Conservation (phyloP, 2,797 vertebrate species). For the Cossypha niveicapilla region DNA sequence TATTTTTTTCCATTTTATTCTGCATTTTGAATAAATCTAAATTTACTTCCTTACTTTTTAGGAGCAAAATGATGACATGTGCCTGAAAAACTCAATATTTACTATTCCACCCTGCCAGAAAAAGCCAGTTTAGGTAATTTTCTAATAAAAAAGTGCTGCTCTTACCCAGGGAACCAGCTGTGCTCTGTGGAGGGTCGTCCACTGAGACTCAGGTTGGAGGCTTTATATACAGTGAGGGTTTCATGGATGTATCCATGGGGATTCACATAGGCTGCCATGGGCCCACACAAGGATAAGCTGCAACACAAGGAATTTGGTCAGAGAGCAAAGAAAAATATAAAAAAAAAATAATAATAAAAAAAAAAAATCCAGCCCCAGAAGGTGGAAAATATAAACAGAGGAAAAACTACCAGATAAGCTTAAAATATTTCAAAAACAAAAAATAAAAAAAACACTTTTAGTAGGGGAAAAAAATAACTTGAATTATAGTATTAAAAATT, state of each 20-base stretch:
- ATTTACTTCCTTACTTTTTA: neutral
- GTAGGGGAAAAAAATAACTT: rapidly evolving
- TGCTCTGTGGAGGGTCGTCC: slow-evolving; percentile 92
- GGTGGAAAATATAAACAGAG: neutral
- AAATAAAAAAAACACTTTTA: neutral
- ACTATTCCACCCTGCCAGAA: neutral
- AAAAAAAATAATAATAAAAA: too few species aligned
- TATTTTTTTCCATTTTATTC: neutral
- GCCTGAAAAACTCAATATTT: rapidly evolving
- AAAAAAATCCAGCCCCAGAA: neutral
- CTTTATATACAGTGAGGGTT: slow-evolving; percentile 94
- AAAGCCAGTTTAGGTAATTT: neutral
- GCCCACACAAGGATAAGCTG: slow-evolving; percentile 92
- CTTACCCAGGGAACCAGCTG: slow-evolving; percentile 99
- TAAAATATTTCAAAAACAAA: neutral
- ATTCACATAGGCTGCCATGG: slow-evolving; percentile 98
- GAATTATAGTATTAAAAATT: neutral
- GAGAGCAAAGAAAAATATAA: neutral
- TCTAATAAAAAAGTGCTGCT: neutral
- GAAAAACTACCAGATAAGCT: neutral
- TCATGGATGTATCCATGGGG: slow-evolving; percentile 97
- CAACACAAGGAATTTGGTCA: neutral
- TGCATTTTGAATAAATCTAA: neutral
- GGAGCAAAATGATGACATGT: rapidly evolving
- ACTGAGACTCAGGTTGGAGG: slow-evolving; percentile 88